phyloP scores from a whole-genome alignment of 2,113 vertebrate species.

The Taurulus bubalis region DNA sequence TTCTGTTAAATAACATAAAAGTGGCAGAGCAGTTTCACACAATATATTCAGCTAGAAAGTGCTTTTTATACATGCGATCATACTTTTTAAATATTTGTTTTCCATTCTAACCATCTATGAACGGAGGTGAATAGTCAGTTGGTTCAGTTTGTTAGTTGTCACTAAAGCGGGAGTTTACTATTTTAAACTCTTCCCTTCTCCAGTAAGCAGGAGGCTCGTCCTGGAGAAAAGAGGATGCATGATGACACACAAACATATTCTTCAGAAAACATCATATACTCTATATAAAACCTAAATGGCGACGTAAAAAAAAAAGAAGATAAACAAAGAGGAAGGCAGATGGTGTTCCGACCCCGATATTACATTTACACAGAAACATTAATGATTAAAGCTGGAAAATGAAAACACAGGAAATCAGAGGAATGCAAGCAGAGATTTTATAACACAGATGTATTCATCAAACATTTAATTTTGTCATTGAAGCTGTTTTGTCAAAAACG shows the following conservation, averaged over 20 bases:
- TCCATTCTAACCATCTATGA: neutral
- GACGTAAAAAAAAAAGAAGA: too few species aligned
- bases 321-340: too few species aligned
- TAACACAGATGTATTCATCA: too few species aligned
- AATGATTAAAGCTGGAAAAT: too few species aligned
- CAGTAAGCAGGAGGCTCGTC: neutral
- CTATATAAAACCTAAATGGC: neutral
- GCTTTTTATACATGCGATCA: neutral
- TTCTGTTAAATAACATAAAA: neutral
- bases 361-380: too few species aligned
- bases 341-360: too few species aligned
- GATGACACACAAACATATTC: neutral
- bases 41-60: neutral
- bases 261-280: neutral
- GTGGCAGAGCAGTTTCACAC: neutral
- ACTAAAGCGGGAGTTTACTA: neutral
- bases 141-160: neutral
- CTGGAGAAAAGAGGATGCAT: neutral
- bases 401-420: too few species aligned
- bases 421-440: too few species aligned
- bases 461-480: too few species aligned
- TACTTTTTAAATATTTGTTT: neutral
- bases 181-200: neutral
- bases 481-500: neutral
- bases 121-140: neutral